Base-by-base conservation (phyloP, 2,888 invertebrate genomes). In the Hypselothyrea guttata region DNA sequence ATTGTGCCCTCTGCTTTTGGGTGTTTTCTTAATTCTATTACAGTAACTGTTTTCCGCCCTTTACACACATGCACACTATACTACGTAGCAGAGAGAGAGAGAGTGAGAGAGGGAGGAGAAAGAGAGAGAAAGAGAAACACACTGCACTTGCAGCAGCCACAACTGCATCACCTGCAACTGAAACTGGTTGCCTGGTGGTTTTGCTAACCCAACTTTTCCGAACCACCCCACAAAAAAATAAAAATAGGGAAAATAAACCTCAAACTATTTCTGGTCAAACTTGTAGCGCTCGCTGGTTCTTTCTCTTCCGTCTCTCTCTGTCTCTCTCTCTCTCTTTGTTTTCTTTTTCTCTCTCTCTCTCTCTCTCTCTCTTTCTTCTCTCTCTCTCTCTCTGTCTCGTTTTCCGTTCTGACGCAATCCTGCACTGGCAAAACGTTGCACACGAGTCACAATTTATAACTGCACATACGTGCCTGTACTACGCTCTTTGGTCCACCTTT, bases 381-480 rank as follows among this genome's bases (percentile, higher is more conserved):
- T 8, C 44, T 44, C 27, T 31, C 28, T 35, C 27, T 15, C 18
- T 7, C 28, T 35, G 30, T 38, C 44, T 38, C 27, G 52, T n/a
- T n/a, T n/a, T n/a, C n/a, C n/a, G n/a, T n/a, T n/a, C 34, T 53
- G 49, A 42, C 48, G 58, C 53, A 51, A 47, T 64, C 54, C 62
- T 46, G 54, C 48, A 54, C 49, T 67, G 63, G 46, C 68, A 60
- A 62, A 78, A 68, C 65, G 59, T 65, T 73, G 66, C 60, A 67
- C 82, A 75, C 84, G 71, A 78, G 59, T 53, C 78, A 78, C 81
- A 81, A 81, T 81, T 81, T 81, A 84, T 81, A 82, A 75, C 78
- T 69, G 74, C 67, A 73, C 64, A 75, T 67, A 77, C 81, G 75
- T 81, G 81, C 61, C 22, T 22, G 3, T 22, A 69, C 28, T 45